phyloP scores from a whole-genome alignment of 2,113 vertebrate species.

The Muscicapa adusta region DNA sequence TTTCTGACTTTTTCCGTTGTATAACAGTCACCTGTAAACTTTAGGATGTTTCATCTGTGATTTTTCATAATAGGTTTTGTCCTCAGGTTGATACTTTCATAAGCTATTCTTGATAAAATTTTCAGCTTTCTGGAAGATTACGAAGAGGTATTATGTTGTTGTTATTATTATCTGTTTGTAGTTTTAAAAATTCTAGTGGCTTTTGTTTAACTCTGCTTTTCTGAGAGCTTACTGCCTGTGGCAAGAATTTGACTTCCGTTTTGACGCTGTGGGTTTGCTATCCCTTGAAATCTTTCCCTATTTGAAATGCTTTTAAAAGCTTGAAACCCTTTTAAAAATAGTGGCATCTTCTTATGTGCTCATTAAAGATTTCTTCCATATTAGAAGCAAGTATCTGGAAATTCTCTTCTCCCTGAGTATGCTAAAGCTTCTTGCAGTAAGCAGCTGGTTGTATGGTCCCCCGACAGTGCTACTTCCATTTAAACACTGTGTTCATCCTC shows the following conservation, averaged over 20 bases:
- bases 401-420: not conserved
- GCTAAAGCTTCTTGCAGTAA: not conserved
- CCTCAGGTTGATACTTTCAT: not conserved
- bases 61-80: not conserved
- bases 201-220: not conserved
- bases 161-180: not conserved
- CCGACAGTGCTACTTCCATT: not conserved
- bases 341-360: not conserved
- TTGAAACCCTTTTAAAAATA: not conserved
- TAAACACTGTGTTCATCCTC: not conserved
- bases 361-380: not conserved
- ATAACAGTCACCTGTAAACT: not conserved
- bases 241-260: not conserved
- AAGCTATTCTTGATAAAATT: not conserved
- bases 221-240: not conserved
- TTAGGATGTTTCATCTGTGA: not conserved
- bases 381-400: not conserved
- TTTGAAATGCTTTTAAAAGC: not conserved
- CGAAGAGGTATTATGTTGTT: not conserved
- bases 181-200: not conserved
- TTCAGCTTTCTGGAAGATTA: not conserved
- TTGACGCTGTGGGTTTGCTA: not conserved
- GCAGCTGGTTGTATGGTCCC: not conserved
- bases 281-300: not conserved
- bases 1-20: not conserved